Percentiles rank a stretch among this genome's conserved stretches.
Evolutionary conservation across 2,113 vertebrate species (phyloP).

Genomic region (Odocoileus hemionus): DNA sequence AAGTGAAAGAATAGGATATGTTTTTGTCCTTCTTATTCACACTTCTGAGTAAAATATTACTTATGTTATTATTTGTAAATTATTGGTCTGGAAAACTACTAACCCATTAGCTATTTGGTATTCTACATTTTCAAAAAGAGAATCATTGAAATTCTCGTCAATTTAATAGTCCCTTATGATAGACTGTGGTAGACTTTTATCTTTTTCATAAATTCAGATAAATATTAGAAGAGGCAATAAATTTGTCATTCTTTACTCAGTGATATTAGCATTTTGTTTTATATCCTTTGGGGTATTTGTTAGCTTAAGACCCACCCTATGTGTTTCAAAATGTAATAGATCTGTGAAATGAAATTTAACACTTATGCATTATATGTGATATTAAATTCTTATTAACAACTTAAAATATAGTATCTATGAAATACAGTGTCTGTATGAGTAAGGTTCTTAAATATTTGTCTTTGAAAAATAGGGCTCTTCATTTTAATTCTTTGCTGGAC

Average conservation of each 20-base stretch:
- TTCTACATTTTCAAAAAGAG: background rate
- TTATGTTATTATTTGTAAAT: background rate
- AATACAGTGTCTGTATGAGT: background rate
- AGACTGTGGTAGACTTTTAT: background rate
- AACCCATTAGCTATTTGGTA: background rate
- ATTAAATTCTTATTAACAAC: background rate
- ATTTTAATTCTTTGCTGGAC: background rate
- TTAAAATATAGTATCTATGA: background rate
- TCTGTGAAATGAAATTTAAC: constrained; percentile 14
- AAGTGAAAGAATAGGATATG: background rate
- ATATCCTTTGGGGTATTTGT: background rate
- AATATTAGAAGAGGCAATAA: background rate
- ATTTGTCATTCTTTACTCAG: background rate
- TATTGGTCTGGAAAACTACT: background rate
- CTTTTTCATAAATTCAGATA: constrained; percentile 31
- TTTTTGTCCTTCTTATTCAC: background rate
- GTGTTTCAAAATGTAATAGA: constrained; percentile 7
- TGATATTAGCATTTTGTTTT: constrained; percentile 30
- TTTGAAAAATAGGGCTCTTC: background rate
- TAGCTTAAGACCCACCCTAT: constrained; percentile 3
- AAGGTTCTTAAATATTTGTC: background rate
- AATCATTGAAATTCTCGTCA: constrained; percentile 7
- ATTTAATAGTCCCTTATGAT: background rate
- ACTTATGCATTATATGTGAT: background rate
- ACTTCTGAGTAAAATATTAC: background rate